Conservation (phyloP, 2,113 vertebrate genomes). For the Stictonetta naevosa region DNA sequence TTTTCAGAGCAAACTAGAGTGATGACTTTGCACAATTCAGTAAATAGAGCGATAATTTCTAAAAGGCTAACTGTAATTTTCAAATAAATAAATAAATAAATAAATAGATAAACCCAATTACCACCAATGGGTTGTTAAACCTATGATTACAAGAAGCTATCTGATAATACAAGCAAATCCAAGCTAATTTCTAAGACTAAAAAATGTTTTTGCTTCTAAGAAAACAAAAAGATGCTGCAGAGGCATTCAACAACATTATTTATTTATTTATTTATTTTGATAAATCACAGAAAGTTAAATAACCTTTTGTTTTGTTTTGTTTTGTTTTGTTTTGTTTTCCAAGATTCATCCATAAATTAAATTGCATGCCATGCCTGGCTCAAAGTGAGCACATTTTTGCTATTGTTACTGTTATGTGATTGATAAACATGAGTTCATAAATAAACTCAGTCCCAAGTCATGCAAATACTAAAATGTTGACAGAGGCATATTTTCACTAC, state of each 20-base stretch:
- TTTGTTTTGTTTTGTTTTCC: no score
- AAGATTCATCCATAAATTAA: not conserved
- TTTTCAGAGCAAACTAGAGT: conserved; percentile 1
- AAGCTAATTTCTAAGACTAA: not conserved
- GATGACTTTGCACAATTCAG: not conserved
- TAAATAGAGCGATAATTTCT: not conserved
- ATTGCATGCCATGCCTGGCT: not conserved
- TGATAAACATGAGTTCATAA: not conserved
- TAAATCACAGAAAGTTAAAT: not conserved
- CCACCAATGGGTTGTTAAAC: not conserved
- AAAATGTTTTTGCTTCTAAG: not conserved
- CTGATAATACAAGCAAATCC: not conserved
- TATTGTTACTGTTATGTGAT: not conserved
- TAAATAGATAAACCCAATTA: not conserved
- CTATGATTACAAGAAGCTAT: not conserved
- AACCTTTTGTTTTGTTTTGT: not conserved
- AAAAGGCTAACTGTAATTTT: not conserved
- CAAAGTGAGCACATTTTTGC: not conserved
- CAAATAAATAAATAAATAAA: not conserved
- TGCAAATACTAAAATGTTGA: not conserved
- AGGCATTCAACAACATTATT: not conserved
- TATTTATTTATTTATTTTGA: not conserved
- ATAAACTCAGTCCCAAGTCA: not conserved
- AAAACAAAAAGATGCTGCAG: not conserved
- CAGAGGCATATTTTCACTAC: not conserved